Conservation (phyloP, 2,888 invertebrate genomes). For the Volucella zonaria region DNA sequence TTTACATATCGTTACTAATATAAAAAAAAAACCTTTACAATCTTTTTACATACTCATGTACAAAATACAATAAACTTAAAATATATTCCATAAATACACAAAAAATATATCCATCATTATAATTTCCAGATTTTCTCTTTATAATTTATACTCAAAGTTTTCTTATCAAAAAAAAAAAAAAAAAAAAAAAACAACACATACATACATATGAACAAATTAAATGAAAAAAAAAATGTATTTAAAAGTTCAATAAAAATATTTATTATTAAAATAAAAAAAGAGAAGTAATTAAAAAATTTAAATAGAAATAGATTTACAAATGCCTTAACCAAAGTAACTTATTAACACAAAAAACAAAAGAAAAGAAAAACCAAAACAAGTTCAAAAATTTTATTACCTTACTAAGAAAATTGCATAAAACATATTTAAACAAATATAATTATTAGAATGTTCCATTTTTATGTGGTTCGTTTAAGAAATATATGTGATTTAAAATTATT, state of each 20-base stretch:
- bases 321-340: slow-evolving; percentile 67
- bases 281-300: slow-evolving; percentile 12
- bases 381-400: slow-evolving; percentile 70
- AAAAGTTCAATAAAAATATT: slow-evolving; percentile 38
- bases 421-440: slow-evolving; percentile 23
- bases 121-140: too few species aligned
- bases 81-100: not conserved
- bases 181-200: too few species aligned
- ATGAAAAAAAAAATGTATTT: slow-evolving; percentile 3
- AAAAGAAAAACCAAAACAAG: slow-evolving; percentile 57
- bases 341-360: slow-evolving; percentile 19
- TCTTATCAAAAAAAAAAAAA: too few species aligned
- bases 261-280: slow-evolving; percentile 36
- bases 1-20: slow-evolving; percentile 34
- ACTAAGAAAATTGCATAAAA: slow-evolving; percentile 54
- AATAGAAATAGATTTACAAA: slow-evolving; percentile 63
- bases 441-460: slow-evolving; percentile 61
- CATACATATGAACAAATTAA: slow-evolving; percentile 9
- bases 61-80: too few species aligned
- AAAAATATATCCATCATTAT: not conserved
- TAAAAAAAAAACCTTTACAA: not conserved
- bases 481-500: slow-evolving; percentile 67
- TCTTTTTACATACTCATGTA: not conserved
- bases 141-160: too few species aligned
- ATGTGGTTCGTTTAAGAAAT: slow-evolving; percentile 59